Base-by-base conservation (phyloP, 2,888 invertebrate genomes). In the Coleophora flavipennella region DNA sequence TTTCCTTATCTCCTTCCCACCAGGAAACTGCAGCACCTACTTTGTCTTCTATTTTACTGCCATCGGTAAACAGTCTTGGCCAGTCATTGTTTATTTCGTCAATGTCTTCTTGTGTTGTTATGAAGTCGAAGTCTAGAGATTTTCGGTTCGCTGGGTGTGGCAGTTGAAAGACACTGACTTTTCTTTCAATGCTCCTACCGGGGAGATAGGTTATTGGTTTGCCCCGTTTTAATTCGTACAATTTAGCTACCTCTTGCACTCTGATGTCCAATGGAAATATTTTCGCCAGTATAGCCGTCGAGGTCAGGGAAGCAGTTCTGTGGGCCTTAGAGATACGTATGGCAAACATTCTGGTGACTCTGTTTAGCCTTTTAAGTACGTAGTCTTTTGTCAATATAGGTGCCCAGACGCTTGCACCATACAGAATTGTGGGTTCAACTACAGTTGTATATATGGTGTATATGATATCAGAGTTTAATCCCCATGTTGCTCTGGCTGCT, bases 261-360 rank as follows among this genome's bases (percentile, higher is more conserved):
- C 51, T 36, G 0, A 53, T 36, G 40, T 55, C 51, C 0, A 53
- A 36, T 1, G 51, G 48, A 2, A 53, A 42, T 1, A 52, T 8
- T 3, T 51, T 49, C 2, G 52, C 31, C 26, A 54, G 33, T 1
- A 41, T 27, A 1, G 49, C 32, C 8, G 51, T 44, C 7, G 51
- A 38, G 10, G 31, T 42, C 2, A 50, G 38, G 0, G 51, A 50
- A 7, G 45, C 43, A 1, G 49, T 51, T 1, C 46, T 33, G 33
- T 50, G 41, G 2, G 40, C 41, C 31, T 28, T 44, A 1, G 27
- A 35, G 2, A 33, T 33, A 3, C 12, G 10, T n/a, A 12, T 11
- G 3, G 33, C 33, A 33, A 33, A 33, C 4, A 11, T 6, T 12
- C 49, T 39, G 8, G 36, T 40, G 8, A 50, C 11, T 3, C 33